Evolutionary conservation across 2,797 vertebrate species (phyloP).

Genomic region (Cephalopachus bancanus): DNA sequence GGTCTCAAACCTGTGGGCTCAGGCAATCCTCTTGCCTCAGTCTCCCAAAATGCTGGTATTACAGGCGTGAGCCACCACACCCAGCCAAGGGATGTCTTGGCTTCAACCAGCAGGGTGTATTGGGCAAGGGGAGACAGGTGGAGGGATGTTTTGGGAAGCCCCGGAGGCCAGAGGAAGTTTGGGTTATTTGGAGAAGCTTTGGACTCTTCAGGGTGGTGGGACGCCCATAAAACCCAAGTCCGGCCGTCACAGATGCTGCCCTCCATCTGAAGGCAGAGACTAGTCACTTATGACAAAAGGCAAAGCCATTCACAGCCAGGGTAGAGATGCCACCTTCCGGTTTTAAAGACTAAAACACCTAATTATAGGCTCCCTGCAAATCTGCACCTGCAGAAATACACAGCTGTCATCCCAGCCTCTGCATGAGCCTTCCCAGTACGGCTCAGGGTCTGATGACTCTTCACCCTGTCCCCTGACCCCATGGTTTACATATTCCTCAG

Average conservation of each 20-base stretch:
- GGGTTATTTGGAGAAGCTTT: neutral
- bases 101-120: neutral
- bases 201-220: neutral
- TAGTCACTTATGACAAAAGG: neutral
- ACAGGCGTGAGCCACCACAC: no score
- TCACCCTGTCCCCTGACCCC: no score
- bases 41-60: no score
- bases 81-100: no score
- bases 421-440: no score
- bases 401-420: no score
- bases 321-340: neutral
- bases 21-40: no score
- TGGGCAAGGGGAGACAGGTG: neutral
- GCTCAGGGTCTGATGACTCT: neutral
- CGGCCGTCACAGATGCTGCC: neutral
- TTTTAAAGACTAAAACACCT: neutral
- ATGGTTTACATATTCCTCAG: neutral
- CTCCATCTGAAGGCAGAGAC: neutral
- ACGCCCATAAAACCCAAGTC: neutral
- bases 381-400: neutral
- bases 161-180: neutral
- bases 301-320: neutral
- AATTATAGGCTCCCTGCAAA: neutral
- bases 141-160: neutral
- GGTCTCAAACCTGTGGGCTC: no score